phyloP scores from a whole-genome alignment of 2,113 vertebrate species.

The Zosterops lateralis region DNA sequence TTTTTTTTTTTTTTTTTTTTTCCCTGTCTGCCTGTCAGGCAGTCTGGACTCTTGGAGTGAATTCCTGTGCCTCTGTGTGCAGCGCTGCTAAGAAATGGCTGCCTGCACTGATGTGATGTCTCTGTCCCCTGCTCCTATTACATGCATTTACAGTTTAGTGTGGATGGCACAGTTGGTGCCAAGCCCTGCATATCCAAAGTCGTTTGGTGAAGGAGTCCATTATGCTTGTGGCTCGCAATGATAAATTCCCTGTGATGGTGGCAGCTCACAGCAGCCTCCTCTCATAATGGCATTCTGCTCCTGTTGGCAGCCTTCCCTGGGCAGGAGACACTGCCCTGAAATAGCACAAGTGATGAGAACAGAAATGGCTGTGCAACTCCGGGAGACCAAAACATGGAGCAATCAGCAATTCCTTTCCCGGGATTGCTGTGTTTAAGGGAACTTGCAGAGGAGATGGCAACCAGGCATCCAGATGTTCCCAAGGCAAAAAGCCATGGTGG shows the following conservation, averaged over 20 bases:
- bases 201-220: conserved; percentile 88
- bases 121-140: conserved; percentile 33
- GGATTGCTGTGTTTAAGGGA: neutral
- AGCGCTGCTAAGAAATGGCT: conserved; percentile 7
- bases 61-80: neutral
- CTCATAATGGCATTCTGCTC: conserved; percentile 91
- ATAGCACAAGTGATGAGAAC: conserved; percentile 29
- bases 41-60: conserved; percentile 59
- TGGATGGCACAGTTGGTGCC: conserved; percentile 68
- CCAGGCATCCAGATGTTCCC: accelerated
- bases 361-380: neutral
- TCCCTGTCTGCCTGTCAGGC: neutral
- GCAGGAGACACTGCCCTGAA: neutral
- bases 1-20: neutral
- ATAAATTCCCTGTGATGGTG: conserved; percentile 86
- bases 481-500: neutral
- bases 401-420: neutral
- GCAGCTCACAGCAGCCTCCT: conserved; percentile 80
- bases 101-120: neutral
- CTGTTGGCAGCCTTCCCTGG: conserved; percentile 81
- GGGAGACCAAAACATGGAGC: neutral
- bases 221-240: conserved; percentile 82
- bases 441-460: neutral
- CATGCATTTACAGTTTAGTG: conserved; percentile 50
- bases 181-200: conserved; percentile 82